Base-by-base conservation (phyloP, 2,113 vertebrate species). In the Menidia beryllina region DNA sequence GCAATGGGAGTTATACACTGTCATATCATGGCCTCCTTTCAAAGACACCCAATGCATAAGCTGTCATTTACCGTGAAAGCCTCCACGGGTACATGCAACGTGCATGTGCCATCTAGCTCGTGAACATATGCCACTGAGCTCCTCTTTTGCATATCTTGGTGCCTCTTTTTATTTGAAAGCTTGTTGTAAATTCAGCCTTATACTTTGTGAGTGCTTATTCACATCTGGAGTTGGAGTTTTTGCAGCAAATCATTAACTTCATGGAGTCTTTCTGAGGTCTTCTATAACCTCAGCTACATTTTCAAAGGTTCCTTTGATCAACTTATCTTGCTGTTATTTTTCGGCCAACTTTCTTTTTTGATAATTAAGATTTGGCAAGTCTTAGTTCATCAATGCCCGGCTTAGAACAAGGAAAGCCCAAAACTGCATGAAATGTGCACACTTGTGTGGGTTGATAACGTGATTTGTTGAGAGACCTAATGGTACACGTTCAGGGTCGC, bases 1-100 rank as follows among this genome's bases (percentile, higher is more conserved):
- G 77, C 76, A 82, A 65, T 70, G 68, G 73, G 76, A 86, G 75
- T 77, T 80, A 57, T 38, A 26, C 50, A 56, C 71, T 67, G 86
- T 86, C 81, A 77, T 38, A 72, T 47, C 48, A 21, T 69, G 68
- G 64, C 66, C 64, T 64, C 82, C 58, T 64, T 80, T 86, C 78
- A 79, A 61, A 79, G 20, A 47, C 79, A 56, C 53, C 24, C 25
- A 59, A 66, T 64, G 74, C 77, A 79, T 75, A 65, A 69, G 70
- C 72, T 84, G 78, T 82, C 86, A 82, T 65, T 79, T 75, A 75
- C 45, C 24, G 7, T 61, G 55, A 78, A 72, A 9, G 59, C 27
- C 58, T 74, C 70, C 63, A 61, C 20, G n/a, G 63, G 68, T 23
- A 34, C 57, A 39, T 78, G 68, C 51, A 52, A 21, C 12, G 71